Evolutionary conservation across 2,888 invertebrate genomes (phyloP).

Genomic region (Autographa gamma): DNA sequence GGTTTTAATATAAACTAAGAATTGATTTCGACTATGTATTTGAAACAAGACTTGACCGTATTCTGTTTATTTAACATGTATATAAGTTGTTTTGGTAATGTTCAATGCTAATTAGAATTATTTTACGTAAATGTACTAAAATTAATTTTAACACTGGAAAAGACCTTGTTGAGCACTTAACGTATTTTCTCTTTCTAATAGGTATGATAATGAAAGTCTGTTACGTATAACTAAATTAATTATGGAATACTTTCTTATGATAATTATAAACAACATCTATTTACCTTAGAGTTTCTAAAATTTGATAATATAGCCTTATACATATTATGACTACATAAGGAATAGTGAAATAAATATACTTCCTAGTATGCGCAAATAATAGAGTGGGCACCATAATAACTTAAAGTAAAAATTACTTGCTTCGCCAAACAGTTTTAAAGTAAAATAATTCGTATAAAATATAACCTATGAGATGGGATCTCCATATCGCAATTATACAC

Average conservation of each 20-base stretch:
- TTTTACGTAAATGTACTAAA: neutral
- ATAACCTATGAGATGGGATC: conserved; percentile 11
- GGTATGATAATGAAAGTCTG: conserved; percentile 24
- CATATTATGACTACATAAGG: no score
- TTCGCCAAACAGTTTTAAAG: no score
- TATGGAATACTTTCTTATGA: conserved; percentile 33
- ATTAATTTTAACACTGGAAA: neutral
- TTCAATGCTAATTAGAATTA: neutral
- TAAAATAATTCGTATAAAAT: neutral
- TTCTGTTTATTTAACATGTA: neutral
- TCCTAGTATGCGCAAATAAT: no score
- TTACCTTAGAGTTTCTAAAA: conserved; percentile 37
- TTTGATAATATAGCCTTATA: conserved; percentile 14
- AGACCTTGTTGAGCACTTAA: conserved; percentile 10
- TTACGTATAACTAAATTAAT: conserved; percentile 16
- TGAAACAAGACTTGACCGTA: no score
- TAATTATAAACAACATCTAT: conserved; percentile 44
- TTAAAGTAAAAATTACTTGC: no score
- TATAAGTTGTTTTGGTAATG: neutral
- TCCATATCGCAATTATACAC: neutral
- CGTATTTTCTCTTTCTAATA: conserved; percentile 1
- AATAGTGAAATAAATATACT: no score
- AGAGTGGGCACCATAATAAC: no score
- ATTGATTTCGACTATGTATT: no score
- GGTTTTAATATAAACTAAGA: neutral